Conservation (phyloP, 2,113 vertebrate species). For the Connochaetes taurinus region DNA sequence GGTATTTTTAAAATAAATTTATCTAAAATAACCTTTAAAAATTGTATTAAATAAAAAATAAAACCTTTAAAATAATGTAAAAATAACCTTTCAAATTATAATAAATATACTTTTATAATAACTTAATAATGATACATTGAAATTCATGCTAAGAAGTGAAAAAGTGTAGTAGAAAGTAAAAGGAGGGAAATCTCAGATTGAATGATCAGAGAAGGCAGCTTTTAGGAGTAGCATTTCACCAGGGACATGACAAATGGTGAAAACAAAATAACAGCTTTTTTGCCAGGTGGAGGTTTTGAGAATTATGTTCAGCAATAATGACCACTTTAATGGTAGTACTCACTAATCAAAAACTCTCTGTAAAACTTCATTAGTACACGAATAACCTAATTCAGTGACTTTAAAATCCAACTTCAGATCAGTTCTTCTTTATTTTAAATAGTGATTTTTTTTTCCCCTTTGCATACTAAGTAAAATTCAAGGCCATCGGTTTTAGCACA, state of each 20-base stretch:
- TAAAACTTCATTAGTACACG: neutral
- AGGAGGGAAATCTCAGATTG: neutral
- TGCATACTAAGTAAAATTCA: neutral
- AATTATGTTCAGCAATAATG: neutral
- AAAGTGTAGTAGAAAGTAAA: neutral
- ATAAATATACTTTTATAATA: neutral
- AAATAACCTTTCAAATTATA: neutral
- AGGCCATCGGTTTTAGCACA: neutral
- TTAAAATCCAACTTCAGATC: constrained; percentile 11
- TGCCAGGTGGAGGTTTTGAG: neutral
- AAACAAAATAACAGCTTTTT: neutral
- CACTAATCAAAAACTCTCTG: neutral
- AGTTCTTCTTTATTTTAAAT: neutral
- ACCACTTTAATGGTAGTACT: neutral
- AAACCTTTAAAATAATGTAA: neutral
- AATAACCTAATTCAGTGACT: neutral
- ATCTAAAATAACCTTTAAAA: neutral
- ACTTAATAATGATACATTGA: neutral
- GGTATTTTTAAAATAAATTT: neutral
- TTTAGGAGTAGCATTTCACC: neutral
- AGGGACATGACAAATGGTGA: neutral
- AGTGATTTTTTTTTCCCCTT: neutral
- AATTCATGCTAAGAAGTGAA: constrained; percentile 2
- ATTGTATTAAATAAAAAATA: neutral
- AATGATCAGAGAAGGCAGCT: neutral